Evolutionary conservation across 2,888 invertebrate genomes (phyloP).

Genomic region (Meteorus cinctellus): DNA sequence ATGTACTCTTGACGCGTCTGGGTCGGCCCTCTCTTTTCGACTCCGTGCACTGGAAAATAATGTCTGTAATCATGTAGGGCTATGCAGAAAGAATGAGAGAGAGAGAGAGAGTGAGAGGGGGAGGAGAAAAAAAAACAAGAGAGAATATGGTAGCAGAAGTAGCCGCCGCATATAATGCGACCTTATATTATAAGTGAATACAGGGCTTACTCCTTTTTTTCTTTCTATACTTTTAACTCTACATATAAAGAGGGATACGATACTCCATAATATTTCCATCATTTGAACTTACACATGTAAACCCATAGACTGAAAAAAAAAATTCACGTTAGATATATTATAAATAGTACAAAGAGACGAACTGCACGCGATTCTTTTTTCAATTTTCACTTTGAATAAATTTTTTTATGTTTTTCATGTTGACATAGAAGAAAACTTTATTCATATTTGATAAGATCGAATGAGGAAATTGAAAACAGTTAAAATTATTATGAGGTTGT

Average conservation of each 20-base stretch:
- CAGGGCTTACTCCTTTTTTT: conserved; percentile 5
- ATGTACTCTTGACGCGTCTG: conserved; percentile 22
- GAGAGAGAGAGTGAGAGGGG: conserved; percentile 37
- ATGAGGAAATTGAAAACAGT: no score
- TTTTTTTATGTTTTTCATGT: no score
- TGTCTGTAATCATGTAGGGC: conserved; percentile 52
- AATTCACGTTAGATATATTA: neutral
- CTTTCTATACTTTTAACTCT: conserved; percentile 30
- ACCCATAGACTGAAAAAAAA: neutral
- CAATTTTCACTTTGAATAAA: neutral
- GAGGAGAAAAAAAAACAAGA: conserved; percentile 28
- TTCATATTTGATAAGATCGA: no score
- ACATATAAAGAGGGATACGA: conserved; percentile 32
- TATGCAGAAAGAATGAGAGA: conserved; percentile 41
- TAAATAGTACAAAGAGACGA: neutral
- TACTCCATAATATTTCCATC: conserved; percentile 41
- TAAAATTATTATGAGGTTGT: no score
- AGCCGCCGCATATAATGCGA: conserved; percentile 47
- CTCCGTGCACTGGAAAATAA: conserved; percentile 49
- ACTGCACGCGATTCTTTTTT: neutral
- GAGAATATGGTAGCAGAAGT: neutral
- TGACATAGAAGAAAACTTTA: no score
- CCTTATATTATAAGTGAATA: conserved; percentile 45
- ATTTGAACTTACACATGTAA: conserved; percentile 6
- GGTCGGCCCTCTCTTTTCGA: conserved; percentile 11